phyloP scores from a whole-genome alignment of 2,113 vertebrate species.

The Miniopterus natalensis region DNA sequence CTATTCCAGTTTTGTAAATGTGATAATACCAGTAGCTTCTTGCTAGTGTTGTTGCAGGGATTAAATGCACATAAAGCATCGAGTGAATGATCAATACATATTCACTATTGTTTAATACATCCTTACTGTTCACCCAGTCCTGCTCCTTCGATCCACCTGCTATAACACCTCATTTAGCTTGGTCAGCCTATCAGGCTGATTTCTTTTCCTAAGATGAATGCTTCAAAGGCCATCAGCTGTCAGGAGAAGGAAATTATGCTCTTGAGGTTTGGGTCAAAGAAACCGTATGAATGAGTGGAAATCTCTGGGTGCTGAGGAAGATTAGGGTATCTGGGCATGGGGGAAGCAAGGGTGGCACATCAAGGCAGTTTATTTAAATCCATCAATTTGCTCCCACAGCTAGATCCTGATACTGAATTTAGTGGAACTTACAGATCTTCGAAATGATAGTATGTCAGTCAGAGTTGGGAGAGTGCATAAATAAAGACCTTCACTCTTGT shows the following conservation, averaged over 20 bases:
- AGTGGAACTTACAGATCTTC: not conserved
- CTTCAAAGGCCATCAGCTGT: not conserved
- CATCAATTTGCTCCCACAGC: not conserved
- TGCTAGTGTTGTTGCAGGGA: not conserved
- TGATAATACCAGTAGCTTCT: not conserved
- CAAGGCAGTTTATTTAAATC: not conserved
- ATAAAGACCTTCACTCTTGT: not conserved
- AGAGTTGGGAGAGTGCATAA: not conserved
- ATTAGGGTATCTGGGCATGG: not conserved
- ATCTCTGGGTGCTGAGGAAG: not conserved
- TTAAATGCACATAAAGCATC: not conserved
- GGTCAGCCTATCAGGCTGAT: not conserved
- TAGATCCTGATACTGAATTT: conserved; percentile 18
- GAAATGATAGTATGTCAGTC: not conserved
- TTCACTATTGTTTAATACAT: not conserved
- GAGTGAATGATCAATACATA: not conserved
- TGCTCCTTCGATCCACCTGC: not conserved
- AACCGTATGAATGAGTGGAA: not conserved
- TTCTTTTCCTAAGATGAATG: not conserved
- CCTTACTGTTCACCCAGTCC: not conserved
- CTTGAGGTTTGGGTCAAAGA: not conserved
- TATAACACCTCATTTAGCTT: not conserved
- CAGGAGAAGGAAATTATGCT: not conserved
- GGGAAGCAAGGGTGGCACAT: not conserved
- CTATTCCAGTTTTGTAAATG: not conserved